Percentiles rank a stretch among this genome's conserved stretches.
phyloP scores from a whole-genome alignment of 2,888 invertebrate species.

The Neria commutata region DNA sequence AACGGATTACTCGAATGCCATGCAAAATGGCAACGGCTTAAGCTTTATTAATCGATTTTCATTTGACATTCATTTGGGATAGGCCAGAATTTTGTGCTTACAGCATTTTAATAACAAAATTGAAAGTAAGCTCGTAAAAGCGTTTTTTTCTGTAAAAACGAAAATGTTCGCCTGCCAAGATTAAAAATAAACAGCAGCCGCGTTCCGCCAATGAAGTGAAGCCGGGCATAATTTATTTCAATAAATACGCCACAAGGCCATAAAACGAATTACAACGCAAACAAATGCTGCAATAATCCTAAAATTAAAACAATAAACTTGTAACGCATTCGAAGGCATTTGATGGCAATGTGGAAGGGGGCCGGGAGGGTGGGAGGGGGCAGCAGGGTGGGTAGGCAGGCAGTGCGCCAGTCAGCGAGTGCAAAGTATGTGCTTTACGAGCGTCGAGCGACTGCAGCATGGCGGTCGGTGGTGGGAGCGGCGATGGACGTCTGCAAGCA shows the following conservation, averaged over 20 bases:
- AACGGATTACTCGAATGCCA: too few species aligned
- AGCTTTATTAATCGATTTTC: too few species aligned
- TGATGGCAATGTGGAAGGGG: neutral
- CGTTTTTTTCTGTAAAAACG: too few species aligned
- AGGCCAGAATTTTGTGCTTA: too few species aligned
- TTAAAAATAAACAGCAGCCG: too few species aligned
- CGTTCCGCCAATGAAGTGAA: too few species aligned
- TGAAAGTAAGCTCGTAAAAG: too few species aligned
- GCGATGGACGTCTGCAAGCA: neutral
- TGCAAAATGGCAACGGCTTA: too few species aligned
- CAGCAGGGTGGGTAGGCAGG: neutral
- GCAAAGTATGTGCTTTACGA: conserved; percentile 4
- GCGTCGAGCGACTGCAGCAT: neutral
- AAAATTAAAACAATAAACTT: conserved; percentile 25
- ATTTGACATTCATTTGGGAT: too few species aligned
- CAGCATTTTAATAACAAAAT: too few species aligned
- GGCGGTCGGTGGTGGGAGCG: too few species aligned
- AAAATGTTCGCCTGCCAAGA: too few species aligned
- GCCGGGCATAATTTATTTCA: conserved; percentile 23
- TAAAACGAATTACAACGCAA: conserved; percentile 20
- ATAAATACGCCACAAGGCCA: conserved; percentile 17
- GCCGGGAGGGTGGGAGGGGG: neutral
- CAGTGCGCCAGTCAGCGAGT: neutral
- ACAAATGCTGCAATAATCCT: conserved; percentile 22
- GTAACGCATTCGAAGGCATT: conserved; percentile 17